phyloP scores from a whole-genome alignment of 2,888 invertebrate species.

The Eilema sororculum region DNA sequence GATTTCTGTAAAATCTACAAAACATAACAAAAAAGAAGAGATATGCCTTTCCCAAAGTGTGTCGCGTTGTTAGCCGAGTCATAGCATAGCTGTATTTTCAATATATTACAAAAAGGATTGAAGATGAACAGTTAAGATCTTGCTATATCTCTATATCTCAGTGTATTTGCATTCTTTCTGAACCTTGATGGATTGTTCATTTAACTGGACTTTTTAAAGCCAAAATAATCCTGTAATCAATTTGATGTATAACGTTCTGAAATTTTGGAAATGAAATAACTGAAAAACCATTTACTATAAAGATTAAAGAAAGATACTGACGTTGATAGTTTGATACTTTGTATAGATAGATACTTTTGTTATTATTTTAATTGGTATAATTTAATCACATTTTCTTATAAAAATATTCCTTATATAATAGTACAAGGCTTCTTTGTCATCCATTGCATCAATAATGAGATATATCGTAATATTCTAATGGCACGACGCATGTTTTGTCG shows the following conservation, averaged over 20 bases:
- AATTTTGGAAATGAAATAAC: neutral
- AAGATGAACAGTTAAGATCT: no score
- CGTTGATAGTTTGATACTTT: constrained; percentile 31
- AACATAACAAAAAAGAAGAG: no score
- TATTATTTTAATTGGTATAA: constrained; percentile 39
- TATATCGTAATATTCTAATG: constrained; percentile 25
- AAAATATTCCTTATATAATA: constrained; percentile 5
- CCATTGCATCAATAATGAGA: constrained; percentile 4
- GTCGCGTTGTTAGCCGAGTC: no score
- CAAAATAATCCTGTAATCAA: neutral
- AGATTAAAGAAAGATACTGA: constrained; percentile 39
- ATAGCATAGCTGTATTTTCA: no score
- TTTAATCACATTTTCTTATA: constrained; percentile 21
- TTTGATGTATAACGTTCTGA: constrained; percentile 6
- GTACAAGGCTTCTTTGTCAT: constrained; percentile 3
- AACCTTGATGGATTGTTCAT: no score
- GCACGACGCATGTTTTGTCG: constrained; percentile 27
- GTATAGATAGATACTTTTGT: constrained; percentile 15
- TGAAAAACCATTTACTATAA: constrained; percentile 11
- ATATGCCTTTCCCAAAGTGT: no score
- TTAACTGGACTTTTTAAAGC: neutral
- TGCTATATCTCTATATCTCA: no score
- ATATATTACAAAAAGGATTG: no score
- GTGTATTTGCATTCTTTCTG: no score
- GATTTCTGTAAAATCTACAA: no score